These are phyloP conservation scores for Diarsia mendica DNA, from an alignment of 2,888 invertebrate species.

Conservation along the genomic window DNA sequence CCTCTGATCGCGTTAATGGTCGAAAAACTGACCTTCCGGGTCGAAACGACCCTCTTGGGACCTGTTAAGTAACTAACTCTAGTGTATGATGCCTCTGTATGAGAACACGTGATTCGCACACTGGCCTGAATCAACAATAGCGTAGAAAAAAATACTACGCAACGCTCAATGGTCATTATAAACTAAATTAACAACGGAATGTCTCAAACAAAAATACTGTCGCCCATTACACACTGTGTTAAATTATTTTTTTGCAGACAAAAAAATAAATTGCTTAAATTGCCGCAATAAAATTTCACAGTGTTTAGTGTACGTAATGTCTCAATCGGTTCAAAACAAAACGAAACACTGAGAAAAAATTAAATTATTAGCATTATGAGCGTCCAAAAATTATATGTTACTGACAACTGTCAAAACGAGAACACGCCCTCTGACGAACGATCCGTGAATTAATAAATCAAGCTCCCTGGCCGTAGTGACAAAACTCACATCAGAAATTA, in stretches of 20 bases:
- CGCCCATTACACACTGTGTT: conserved; percentile 46
- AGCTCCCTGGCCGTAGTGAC: conserved; percentile 83
- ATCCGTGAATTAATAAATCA: conserved; percentile 88
- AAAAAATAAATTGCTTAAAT: conserved; percentile 58
- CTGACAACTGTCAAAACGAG: conserved; percentile 82
- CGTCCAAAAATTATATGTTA: conserved; percentile 80
- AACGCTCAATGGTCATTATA: conserved; percentile 17
- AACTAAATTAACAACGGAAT: conserved; percentile 54
- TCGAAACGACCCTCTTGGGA: conserved; percentile 82
- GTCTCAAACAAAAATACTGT: conserved; percentile 40
- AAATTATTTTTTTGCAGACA: conserved; percentile 46
- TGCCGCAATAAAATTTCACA: conserved; percentile 64
- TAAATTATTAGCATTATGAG: conserved; percentile 60
- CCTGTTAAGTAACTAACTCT: conserved; percentile 82
- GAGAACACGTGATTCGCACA: conserved; percentile 75
- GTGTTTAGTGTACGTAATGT: conserved; percentile 59
- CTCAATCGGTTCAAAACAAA: conserved; percentile 67
- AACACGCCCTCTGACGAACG: conserved; percentile 79
- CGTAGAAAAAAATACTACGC: conserved; percentile 38
- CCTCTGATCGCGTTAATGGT: conserved; percentile 87
- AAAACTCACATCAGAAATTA: conserved; percentile 89
- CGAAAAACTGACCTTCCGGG: conserved; percentile 89
- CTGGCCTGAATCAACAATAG: conserved; percentile 16
- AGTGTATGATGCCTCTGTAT: conserved; percentile 68
- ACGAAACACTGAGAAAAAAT: conserved; percentile 65